Conservation (phyloP, 1,140 invertebrate genomes). For the Sinonovacula constricta region DNA sequence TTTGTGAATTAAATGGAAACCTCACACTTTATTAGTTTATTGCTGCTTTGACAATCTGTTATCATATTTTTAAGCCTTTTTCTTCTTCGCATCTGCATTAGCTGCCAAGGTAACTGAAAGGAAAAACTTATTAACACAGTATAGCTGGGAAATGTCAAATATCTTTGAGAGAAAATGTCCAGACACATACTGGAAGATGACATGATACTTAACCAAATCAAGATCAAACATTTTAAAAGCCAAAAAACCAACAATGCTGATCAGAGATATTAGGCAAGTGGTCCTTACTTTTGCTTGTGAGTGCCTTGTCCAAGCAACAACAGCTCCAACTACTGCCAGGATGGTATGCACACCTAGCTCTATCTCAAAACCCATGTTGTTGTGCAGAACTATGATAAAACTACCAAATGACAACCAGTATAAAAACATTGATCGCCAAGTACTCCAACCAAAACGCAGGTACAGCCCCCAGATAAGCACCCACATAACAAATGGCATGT, state of each 20-base stretch:
- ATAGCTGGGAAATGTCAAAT: slow-evolving; percentile 73
- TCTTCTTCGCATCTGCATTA: slow-evolving; percentile 27
- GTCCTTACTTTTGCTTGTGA: slow-evolving; percentile 46
- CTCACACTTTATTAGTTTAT: no score
- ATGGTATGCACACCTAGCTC: slow-evolving; percentile 70
- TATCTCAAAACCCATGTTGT: slow-evolving; percentile 72
- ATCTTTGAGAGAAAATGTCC: slow-evolving; percentile 77
- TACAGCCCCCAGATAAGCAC: slow-evolving; percentile 67
- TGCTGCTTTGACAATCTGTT: no score
- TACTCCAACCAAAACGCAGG: slow-evolving; percentile 57
- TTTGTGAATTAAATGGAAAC: no score
- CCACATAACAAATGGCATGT: slow-evolving; percentile 74
- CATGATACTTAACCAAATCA: slow-evolving; percentile 58
- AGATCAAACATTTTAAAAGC: slow-evolving; percentile 72
- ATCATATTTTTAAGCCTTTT: slow-evolving; percentile 66
- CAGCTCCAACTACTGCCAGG: slow-evolving; percentile 57
- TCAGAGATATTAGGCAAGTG: slow-evolving; percentile 60
- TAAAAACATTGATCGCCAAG: slow-evolving; percentile 26
- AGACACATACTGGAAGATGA: slow-evolving; percentile 68
- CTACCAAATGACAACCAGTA: slow-evolving; percentile 65
- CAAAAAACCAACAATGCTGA: slow-evolving; percentile 74
- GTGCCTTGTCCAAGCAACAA: slow-evolving; percentile 61
- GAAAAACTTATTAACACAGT: slow-evolving; percentile 73
- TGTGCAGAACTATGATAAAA: slow-evolving; percentile 63
- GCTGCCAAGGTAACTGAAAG: slow-evolving; percentile 40